Percentiles rank a stretch among this genome's conserved stretches.
Evolutionary conservation across 2,888 invertebrate genomes (phyloP).

Genomic region (Oithona nana): DNA sequence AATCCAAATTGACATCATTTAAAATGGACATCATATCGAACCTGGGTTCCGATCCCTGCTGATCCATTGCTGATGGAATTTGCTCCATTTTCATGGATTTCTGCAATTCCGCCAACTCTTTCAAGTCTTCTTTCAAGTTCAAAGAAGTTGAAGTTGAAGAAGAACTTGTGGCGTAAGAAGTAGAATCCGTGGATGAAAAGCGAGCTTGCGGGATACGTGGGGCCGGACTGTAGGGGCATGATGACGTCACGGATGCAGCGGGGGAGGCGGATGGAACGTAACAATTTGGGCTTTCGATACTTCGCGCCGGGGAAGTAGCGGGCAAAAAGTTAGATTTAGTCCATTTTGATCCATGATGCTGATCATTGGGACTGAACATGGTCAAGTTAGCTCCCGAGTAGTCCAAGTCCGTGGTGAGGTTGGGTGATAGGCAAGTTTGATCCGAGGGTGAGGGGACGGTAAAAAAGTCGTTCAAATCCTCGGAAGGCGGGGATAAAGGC

Average conservation of each 20-base stretch:
- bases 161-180: neutral
- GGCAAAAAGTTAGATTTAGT: neutral
- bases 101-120: neutral
- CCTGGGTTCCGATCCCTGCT: neutral
- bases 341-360: neutral
- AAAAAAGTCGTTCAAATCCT: neutral
- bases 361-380: slow-evolving; percentile 6
- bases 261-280: neutral
- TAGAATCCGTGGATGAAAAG: neutral
- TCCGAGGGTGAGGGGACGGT: neutral
- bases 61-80: neutral
- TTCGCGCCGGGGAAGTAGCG: neutral
- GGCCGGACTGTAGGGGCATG: neutral
- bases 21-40: neutral
- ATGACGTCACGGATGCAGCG: neutral
- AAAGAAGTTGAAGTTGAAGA: neutral
- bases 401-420: neutral
- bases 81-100: neutral
- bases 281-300: neutral
- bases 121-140: neutral
- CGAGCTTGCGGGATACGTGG: neutral
- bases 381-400: neutral
- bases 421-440: neutral
- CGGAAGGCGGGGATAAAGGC: neutral
- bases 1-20: neutral